Evolutionary conservation across 2,797 vertebrate genomes (phyloP).

Genomic region (Diplodus sargus): DNA sequence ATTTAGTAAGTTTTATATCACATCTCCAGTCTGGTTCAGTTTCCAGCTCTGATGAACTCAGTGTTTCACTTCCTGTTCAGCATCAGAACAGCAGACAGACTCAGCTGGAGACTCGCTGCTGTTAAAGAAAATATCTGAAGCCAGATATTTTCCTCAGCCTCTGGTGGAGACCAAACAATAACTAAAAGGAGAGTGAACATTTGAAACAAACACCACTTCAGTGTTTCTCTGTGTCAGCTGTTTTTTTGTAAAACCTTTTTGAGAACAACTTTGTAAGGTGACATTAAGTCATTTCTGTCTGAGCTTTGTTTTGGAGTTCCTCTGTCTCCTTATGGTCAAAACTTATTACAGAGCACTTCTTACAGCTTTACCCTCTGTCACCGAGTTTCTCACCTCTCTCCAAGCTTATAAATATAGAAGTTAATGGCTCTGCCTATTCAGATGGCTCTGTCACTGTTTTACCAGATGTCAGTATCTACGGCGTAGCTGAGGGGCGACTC

Average conservation of each 20-base stretch:
- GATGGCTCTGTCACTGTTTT: neutral
- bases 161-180: neutral
- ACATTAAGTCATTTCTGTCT: neutral
- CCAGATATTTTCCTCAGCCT: too few relatives aligned
- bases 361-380: too few relatives aligned
- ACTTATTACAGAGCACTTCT: neutral
- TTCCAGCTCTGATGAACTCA: neutral
- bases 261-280: neutral
- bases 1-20: neutral
- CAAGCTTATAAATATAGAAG: neutral
- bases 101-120: neutral
- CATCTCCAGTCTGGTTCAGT: neutral
- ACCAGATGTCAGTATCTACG: slow-evolving; percentile 27
- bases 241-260: rapidly evolving
- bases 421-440: slow-evolving; percentile 6
- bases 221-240: neutral
- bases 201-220: neutral
- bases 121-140: neutral
- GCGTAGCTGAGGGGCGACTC: slow-evolving; percentile 11
- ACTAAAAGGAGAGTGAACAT: neutral
- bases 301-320: neutral
- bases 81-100: too few relatives aligned
- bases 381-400: neutral
- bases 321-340: neutral
- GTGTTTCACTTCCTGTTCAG: too few relatives aligned